Conservation (phyloP, 2,113 vertebrate species). For the Opisthocomus hoazin region DNA sequence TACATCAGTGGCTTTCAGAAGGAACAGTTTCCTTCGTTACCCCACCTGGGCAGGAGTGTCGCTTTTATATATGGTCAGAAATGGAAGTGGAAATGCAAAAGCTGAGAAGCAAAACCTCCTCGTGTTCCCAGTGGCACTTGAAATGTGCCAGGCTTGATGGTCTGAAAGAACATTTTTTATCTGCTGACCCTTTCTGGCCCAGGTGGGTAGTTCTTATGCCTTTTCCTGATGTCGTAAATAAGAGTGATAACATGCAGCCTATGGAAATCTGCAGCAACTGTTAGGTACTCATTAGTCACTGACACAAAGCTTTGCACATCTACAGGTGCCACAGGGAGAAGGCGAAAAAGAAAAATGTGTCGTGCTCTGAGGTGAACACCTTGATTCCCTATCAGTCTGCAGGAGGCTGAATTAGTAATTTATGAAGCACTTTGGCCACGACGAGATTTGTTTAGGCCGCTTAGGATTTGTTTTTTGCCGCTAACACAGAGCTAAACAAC, state of each 20-base stretch:
- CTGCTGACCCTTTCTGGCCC: neutral
- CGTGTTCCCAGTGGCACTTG: neutral
- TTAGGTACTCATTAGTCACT: neutral
- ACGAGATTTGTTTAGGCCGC: slow-evolving; percentile 33
- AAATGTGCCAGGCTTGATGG: neutral
- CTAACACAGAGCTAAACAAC: slow-evolving; percentile 20
- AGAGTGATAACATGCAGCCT: neutral
- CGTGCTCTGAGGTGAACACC: neutral
- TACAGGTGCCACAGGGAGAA: slow-evolving; percentile 25
- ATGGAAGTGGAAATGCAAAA: neutral
- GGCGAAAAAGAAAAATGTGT: slow-evolving; percentile 13
- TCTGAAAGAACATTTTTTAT: neutral
- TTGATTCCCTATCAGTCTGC: slow-evolving; percentile 22
- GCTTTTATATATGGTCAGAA: neutral
- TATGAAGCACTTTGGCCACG: slow-evolving; percentile 32
- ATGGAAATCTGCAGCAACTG: neutral
- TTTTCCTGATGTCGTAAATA: neutral
- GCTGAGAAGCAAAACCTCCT: neutral
- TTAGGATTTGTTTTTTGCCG: neutral
- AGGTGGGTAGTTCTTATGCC: neutral
- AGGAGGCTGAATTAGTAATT: slow-evolving; percentile 44
- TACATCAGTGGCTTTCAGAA: neutral
- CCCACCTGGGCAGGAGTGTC: neutral
- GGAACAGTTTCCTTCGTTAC: neutral
- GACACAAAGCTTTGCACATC: neutral